phyloP scores from a whole-genome alignment of 2,113 vertebrate species.

The Nerophis lumbriciformis region DNA sequence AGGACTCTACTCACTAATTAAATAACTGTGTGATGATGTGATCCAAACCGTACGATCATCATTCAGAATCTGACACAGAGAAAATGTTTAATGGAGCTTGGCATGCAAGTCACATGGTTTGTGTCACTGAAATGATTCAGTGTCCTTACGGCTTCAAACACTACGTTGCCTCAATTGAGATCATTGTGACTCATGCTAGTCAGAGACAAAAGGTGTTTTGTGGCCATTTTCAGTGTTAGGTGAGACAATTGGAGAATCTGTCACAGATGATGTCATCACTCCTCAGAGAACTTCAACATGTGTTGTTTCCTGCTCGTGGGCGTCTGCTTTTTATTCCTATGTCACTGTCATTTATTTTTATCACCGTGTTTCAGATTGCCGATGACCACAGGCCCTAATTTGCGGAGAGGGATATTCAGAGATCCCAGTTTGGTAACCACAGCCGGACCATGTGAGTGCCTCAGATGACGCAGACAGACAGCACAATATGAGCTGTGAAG shows the following conservation, averaged over 20 bases:
- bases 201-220: slow-evolving; percentile 19
- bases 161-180: slow-evolving; percentile 21
- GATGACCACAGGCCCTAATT: slow-evolving; percentile 27
- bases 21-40: background rate
- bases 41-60: background rate
- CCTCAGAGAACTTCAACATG: slow-evolving; percentile 17
- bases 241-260: slow-evolving; percentile 23
- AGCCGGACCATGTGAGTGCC: slow-evolving; percentile 19
- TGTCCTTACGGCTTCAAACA: slow-evolving; percentile 15
- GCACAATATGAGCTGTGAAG: background rate
- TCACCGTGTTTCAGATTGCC: slow-evolving; percentile 34
- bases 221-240: slow-evolving; percentile 17
- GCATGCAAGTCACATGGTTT: slow-evolving; percentile 26
- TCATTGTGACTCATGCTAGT: slow-evolving; percentile 35
- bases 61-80: slow-evolving; percentile 6
- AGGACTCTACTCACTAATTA: slow-evolving; percentile 2
- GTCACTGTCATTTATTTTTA: slow-evolving; percentile 38
- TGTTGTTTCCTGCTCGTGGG: slow-evolving; percentile 12
- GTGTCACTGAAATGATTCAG: slow-evolving; percentile 31
- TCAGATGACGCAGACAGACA: slow-evolving; percentile 1
- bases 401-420: slow-evolving; percentile 19
- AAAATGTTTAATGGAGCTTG: background rate
- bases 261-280: slow-evolving; percentile 39
- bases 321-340: slow-evolving; percentile 1
- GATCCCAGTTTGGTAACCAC: slow-evolving; percentile 20